Base-by-base conservation (phyloP, 1,140 invertebrate genomes). In the Stenopsyche tienmushanensis region DNA sequence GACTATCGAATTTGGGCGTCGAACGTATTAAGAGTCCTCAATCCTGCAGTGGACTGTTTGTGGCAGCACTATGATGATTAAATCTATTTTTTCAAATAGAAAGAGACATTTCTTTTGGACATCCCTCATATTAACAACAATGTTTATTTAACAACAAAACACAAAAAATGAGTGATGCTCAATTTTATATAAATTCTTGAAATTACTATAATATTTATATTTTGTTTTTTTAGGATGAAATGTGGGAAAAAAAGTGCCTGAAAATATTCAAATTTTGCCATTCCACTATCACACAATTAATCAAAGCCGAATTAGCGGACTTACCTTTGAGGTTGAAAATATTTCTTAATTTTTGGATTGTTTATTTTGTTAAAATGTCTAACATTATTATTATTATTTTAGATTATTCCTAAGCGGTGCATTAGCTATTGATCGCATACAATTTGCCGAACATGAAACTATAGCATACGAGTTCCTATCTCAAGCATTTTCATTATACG, bases 181-280 rank as follows among this genome's bases (percentile, higher is more conserved):
- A 57, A 29, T 26, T n/a, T 20, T 26, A 8, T 64, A 59, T 24
- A 49, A 39, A 17, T 17, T 21, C 29, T 47, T 50, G 15, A 24
- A 29, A 44, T 42, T 58, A 34, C 18, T 54, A 34, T 21, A 42
- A 47, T 23, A 45, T 65, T 15, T 21, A 62, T 65, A 42, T 59
- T 29, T 60, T 60, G 69, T 68, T 57, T 75, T 80, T 74, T 45
- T 65, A 94, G 87, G 94, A 97, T 80, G 93, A 96, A 54, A 94
- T 96, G 81, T 99, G 97, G 96, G 92, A 97, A 74, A 97, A 96
- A 75, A 99, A 99, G 76, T 96, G 96, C 72, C 90, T 94, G 73
- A 98, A 98, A 79, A 97, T 99, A 53, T 98, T 99, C 79, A 92
- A 97, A 75, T 99, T 98, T 76, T 98, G 95, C 74, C 95, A 98